These are phyloP conservation scores for Drosophila watanabei DNA, from an alignment of 1,140 invertebrate genomes.

Conservation along the genomic window DNA sequence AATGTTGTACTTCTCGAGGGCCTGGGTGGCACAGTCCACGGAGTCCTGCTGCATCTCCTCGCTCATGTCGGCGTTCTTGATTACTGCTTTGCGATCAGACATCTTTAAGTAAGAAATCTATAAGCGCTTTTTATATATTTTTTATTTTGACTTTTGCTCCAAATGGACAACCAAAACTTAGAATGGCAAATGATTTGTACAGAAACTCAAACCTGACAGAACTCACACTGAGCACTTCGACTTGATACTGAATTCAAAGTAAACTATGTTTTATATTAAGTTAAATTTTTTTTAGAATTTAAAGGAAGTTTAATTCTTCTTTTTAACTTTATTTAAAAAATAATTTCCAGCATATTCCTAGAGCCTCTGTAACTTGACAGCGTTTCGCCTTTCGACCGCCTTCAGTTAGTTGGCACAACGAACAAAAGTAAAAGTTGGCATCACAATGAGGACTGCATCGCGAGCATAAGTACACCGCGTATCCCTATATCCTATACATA, in stretches of 20 bases:
- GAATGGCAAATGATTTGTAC: background rate
- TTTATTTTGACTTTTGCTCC: slow-evolving; percentile 7
- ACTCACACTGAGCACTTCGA: background rate
- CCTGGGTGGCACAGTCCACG: slow-evolving; percentile 99
- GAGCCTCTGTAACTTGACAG: slow-evolving; percentile 51
- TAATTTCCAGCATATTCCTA: background rate
- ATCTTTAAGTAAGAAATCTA: slow-evolving; percentile 87
- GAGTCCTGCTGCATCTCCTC: slow-evolving; percentile 99
- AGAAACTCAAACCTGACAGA: background rate
- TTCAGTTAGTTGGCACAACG: slow-evolving; percentile 30
- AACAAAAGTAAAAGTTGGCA: slow-evolving; percentile 67
- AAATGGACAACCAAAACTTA: background rate
- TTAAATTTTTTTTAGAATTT: too few relatives aligned
- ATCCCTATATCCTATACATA: slow-evolving; percentile 30
- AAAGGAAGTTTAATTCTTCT: background rate
- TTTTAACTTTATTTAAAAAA: background rate
- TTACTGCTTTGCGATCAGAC: slow-evolving; percentile 99
- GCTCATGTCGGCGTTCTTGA: slow-evolving; percentile 99
- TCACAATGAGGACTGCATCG: slow-evolving; percentile 43
- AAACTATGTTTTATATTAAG: background rate
- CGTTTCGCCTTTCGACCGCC: slow-evolving; percentile 36
- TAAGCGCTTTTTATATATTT: slow-evolving; percentile 14
- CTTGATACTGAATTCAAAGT: background rate
- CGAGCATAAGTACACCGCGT: slow-evolving; percentile 12
- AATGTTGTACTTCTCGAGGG: slow-evolving; percentile 99